These are phyloP conservation scores for Brotula barbata DNA, from an alignment of 2,797 vertebrate genomes.

Conservation along the genomic window DNA sequence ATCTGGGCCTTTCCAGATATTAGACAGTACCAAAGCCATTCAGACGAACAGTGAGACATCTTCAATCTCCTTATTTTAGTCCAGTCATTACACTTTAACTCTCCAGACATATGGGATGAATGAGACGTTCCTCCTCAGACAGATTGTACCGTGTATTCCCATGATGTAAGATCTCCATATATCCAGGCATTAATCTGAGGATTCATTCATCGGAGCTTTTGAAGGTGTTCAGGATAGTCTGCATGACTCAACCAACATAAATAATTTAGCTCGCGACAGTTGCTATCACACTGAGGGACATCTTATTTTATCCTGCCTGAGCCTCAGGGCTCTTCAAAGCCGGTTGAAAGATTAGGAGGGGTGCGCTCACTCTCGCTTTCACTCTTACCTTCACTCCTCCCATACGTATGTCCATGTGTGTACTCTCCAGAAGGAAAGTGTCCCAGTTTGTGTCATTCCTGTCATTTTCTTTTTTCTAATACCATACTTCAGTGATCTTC, in stretches of 20 bases:
- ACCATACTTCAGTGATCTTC: too few relatives aligned
- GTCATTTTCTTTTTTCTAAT: too few relatives aligned
- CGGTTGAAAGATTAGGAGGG: constrained; percentile 10
- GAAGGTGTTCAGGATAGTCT: constrained; percentile 38
- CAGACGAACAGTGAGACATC: too few relatives aligned
- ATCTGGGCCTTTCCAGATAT: too few relatives aligned
- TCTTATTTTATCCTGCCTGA: constrained; percentile 56
- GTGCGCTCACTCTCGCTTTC: constrained; percentile 1
- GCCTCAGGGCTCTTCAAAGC: constrained; percentile 43
- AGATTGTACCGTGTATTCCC: constrained; percentile 17
- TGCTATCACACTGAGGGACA: constrained; percentile 35
- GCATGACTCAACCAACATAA: constrained; percentile 53
- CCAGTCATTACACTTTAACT: too few relatives aligned
- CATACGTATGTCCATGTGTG: constrained; percentile 1
- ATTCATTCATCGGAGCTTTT: neutral
- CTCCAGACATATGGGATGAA: neutral
- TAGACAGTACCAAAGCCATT: too few relatives aligned
- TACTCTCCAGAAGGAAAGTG: constrained; percentile 23
- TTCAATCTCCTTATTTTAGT: too few relatives aligned
- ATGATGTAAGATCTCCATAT: neutral
- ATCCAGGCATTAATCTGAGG: constrained; percentile 22
- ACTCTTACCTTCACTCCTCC: neutral
- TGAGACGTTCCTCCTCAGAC: neutral
- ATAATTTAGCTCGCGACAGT: constrained; percentile 63
- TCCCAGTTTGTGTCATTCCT: constrained; percentile 14